phyloP scores from a whole-genome alignment of 2,888 invertebrate genomes.

The Acutogordius australiensis region DNA sequence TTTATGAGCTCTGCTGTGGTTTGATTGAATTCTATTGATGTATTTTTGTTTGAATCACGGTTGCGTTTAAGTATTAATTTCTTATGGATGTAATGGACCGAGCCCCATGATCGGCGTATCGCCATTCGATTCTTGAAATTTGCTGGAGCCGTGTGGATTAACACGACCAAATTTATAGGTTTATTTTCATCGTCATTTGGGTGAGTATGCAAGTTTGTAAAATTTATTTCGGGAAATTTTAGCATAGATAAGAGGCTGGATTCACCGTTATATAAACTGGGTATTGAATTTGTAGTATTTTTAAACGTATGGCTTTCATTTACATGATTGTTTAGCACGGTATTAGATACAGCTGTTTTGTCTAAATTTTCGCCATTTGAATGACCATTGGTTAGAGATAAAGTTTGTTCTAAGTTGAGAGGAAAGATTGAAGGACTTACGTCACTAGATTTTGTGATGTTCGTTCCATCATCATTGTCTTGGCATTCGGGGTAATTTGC shows the following conservation, averaged over 20 bases:
- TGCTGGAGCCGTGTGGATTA: background rate
- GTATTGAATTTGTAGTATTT: background rate
- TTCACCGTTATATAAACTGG: background rate
- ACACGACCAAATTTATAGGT: background rate
- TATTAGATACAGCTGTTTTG: background rate
- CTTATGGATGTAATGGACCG: background rate
- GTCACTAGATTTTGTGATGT: background rate
- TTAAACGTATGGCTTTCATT: too few species aligned
- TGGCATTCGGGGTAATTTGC: background rate
- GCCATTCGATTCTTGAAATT: slow-evolving; percentile 5
- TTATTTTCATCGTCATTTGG: background rate
- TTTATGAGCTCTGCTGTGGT: too few species aligned
- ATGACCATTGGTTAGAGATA: too few species aligned
- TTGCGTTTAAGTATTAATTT: too few species aligned
- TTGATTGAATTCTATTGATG: too few species aligned
- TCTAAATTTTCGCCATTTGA: too few species aligned
- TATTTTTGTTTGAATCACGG: too few species aligned
- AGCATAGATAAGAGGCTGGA: too few species aligned
- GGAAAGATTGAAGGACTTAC: background rate
- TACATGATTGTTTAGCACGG: background rate
- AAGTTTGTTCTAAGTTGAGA: too few species aligned
- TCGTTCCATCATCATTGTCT: background rate
- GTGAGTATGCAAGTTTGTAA: too few species aligned
- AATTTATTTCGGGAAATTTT: too few species aligned
- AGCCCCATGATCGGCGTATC: background rate